phyloP scores from a whole-genome alignment of 2,113 vertebrate species.

The Triplophysa dalaica region DNA sequence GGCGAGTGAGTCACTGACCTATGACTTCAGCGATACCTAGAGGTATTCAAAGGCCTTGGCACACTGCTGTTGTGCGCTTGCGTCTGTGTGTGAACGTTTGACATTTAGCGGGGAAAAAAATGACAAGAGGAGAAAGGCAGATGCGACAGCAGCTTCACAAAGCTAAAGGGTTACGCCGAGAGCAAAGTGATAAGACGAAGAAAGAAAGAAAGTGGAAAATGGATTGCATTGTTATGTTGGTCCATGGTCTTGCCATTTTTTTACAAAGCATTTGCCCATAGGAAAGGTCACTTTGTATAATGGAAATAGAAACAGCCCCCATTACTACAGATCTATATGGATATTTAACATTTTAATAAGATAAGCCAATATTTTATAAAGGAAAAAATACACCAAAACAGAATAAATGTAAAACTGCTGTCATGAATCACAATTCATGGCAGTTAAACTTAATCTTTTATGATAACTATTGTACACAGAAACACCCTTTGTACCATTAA shows the following conservation, averaged over 20 bases:
- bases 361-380: no score
- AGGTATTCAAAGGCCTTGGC: conserved; percentile 67
- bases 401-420: background rate
- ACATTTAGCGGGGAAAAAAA: conserved; percentile 60
- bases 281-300: background rate
- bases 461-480: background rate
- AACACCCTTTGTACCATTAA: conserved; percentile 4
- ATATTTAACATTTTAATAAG: background rate
- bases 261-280: background rate
- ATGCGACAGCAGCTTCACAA: conserved; percentile 22
- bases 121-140: background rate
- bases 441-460: background rate
- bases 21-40: conserved; percentile 68
- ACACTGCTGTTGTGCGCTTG: conserved; percentile 54
- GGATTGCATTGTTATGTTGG: background rate
- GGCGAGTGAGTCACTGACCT: conserved; percentile 68
- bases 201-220: conserved; percentile 6
- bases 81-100: conserved; percentile 47
- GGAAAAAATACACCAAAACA: background rate
- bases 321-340: background rate
- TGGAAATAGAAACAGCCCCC: background rate
- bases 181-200: conserved; percentile 45
- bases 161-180: conserved; percentile 10
- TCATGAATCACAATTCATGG: background rate
- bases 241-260: conserved; percentile 12